A percentile compares a stretch with the other conserved stretches of the same genome.
These are phyloP conservation scores for Chromis chromis DNA, from an alignment of 2,797 vertebrate species.

Conservation along the genomic window DNA sequence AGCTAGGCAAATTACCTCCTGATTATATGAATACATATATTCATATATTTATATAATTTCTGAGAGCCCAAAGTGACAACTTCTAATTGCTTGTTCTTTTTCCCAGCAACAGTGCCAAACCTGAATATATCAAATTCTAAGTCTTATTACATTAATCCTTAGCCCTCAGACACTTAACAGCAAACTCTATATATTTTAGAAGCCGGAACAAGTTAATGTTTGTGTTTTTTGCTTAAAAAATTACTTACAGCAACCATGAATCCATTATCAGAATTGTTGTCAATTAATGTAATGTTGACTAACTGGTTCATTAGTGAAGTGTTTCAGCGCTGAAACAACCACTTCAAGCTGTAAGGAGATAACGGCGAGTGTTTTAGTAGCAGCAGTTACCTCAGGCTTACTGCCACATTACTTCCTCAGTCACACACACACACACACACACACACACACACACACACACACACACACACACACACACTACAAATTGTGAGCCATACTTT, in stretches of 20 bases:
- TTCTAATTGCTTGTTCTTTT: too few species aligned
- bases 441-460: not conserved
- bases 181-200: too few species aligned
- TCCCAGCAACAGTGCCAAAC: too few species aligned
- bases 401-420: not conserved
- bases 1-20: not conserved
- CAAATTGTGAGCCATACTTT: not conserved
- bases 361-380: not conserved
- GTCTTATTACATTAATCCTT: too few species aligned
- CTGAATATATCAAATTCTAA: not conserved
- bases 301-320: not conserved
- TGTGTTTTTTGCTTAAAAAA: not conserved
- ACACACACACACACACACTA: not conserved
- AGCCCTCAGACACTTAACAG: too few species aligned
- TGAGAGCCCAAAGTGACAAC: too few species aligned
- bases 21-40: too few species aligned
- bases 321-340: not conserved
- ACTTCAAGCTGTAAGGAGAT: not conserved
- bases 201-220: not conserved
- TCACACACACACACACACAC: too few species aligned
- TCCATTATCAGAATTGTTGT: not conserved
- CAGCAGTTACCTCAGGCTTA: conserved; percentile 9
- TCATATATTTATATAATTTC: too few species aligned
- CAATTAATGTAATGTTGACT: not conserved
- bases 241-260: not conserved